Percentiles rank a stretch among this genome's conserved stretches.
phyloP scores from a whole-genome alignment of 1,140 invertebrate species.

The Drosophila insularis region DNA sequence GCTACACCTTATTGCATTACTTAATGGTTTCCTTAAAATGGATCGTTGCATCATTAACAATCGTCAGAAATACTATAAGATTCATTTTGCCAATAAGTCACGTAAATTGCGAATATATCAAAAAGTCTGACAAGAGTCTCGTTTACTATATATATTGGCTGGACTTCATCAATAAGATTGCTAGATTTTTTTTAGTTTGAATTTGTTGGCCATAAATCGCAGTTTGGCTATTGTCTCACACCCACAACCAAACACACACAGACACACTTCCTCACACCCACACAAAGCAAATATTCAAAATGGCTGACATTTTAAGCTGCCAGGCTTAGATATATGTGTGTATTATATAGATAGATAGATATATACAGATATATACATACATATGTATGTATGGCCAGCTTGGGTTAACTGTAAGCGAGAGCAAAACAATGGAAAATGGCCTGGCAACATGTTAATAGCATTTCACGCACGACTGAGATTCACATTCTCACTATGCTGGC shows the following conservation, averaged over 20 bases:
- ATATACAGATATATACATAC: constrained; percentile 12
- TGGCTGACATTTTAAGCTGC: constrained; percentile 60
- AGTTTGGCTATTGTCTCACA: constrained; percentile 16
- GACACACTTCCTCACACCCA: constrained; percentile 20
- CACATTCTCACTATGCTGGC: constrained; percentile 28
- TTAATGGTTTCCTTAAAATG: not conserved
- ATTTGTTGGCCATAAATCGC: constrained; percentile 40
- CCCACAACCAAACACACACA: not conserved
- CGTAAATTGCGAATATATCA: constrained; percentile 35
- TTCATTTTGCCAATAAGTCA: constrained; percentile 9
- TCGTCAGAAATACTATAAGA: not conserved
- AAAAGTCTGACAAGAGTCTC: not conserved
- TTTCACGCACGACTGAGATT: constrained; percentile 75
- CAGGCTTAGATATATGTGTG: constrained; percentile 20
- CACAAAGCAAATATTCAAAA: constrained; percentile 74
- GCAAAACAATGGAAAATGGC: constrained; percentile 60
- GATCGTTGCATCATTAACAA: not conserved
- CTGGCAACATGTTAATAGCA: constrained; percentile 74
- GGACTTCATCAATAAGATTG: constrained; percentile 29
- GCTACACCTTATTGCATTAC: not conserved
- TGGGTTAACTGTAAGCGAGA: constrained; percentile 22
- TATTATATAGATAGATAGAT: constrained; percentile 11
- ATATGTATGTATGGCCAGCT: constrained; percentile 3
- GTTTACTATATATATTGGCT: constrained; percentile 27
- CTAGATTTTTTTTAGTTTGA: not conserved